Evolutionary conservation across 2,888 invertebrate genomes (phyloP), one percentile per base, ranked within the genome.

Genomic region (Octonoba sinensis): DNA sequence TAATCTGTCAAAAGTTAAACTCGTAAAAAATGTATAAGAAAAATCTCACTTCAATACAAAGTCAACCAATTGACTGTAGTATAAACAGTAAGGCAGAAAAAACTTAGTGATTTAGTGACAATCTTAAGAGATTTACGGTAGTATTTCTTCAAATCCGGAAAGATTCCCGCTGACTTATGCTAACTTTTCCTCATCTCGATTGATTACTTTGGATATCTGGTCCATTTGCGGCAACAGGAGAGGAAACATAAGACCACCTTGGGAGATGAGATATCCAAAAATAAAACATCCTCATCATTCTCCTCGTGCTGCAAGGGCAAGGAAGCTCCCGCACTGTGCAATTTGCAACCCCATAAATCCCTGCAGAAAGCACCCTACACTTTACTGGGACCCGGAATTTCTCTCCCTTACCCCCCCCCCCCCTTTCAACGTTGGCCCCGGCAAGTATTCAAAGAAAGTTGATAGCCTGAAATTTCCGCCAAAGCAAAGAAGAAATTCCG

Each of bases 261-360:
- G 62, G 27, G n/a, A n/a, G 46, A 59, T 27, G 20, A 54, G 16
- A 18, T n/a, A n/a, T 20, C 18, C 15, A 64, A 62, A 36, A 62
- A 56, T 16, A 20, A 66, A 66, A 65, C 59, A 67, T 46, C 54
- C 46, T 36, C 64, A 46, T 47, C 15, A 44, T 74, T 64, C 60
- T 59, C 22, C n/a, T 11, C 16, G 16, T n/a, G n/a, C 60, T 54
- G 44, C 27, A 6, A 27, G 27, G 27, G 27, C 27, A 36, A 36
- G 36, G 36, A 62, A 69, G 51, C 62, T 70, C 44, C 36, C 76
- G 59, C 49, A 79, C 72, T 59, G 66, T 79, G 78, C 78, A 79
- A 79, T 79, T 79, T 79, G 59, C 66, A 79, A 46, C 51, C 60
- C 59, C 78, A 79, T 79, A 79, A 79, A 79, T 79, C 66, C 22